Base-by-base conservation (phyloP, 30 jellyfish, hydroid and myxozoan species). In the Aurelia coerulea region DNA sequence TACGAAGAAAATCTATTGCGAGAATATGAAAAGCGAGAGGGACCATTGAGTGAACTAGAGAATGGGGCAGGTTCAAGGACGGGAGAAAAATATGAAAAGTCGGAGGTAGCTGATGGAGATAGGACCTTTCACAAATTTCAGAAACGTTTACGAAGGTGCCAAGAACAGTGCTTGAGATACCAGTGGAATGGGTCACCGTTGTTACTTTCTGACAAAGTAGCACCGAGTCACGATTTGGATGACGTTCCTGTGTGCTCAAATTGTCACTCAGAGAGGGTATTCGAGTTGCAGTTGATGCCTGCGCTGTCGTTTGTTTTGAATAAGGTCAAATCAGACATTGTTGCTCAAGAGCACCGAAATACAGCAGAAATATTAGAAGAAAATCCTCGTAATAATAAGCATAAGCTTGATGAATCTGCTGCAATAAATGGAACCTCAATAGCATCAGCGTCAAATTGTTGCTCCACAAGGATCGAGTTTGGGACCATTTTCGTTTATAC, bases 221-320 rank as follows among this genome's bases (percentile, higher is more conserved):
- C 34, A 37, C 97, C 86, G 33, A 81, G 64, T 18, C 53, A 76
- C 34, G 18, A 72, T 23, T 56, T 83, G 6, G 83, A 80, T 35
- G 34, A 37, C 35, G 68, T 92, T 23, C 94, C 94, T 31, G 53
- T 62, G 5, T 92, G 98, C 75, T 70, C 77, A 15, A 42, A 86
- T 70, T 92, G 98, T 52, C 75, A 72, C 46, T 68, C 94, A 2
- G 60, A n/a, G 15, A 88, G 98, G 8, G 90, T 76, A 32, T 86
- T 92, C 70, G 98, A 92, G 73, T 15, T 87, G 68, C 98, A 92
- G 93, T 67, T 92, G 41, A 84, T 92, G 98, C 98, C 98, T 8
- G 86, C 94, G 13, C 54, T 92, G 8, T 73, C 87, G 46, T 76
- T 78, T 83, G 9, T 73, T 34, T 74, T 91, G 81, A 86, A 63